Conservation (phyloP, 35 echinoderm and acorn worm genomes). For the Lytechinus variegatus region DNA sequence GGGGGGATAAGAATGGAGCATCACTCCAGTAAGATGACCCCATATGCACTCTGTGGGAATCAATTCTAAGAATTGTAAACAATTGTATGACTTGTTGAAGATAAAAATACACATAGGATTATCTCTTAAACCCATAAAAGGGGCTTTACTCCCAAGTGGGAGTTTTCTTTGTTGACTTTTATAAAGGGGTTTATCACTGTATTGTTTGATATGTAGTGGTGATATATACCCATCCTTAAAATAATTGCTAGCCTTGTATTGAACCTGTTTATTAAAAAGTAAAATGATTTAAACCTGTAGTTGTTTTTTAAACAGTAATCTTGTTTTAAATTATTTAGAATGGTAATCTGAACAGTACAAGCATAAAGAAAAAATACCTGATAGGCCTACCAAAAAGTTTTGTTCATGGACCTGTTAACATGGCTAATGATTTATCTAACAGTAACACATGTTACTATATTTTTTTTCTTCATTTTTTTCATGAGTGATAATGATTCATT, state of each 20-base stretch:
- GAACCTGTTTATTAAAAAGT: background rate
- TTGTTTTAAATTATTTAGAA: no score
- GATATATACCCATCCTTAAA: background rate
- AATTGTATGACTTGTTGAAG: background rate
- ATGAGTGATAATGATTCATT: no score
- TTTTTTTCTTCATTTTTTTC: no score
- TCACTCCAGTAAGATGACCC: background rate
- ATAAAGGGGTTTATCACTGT: background rate
- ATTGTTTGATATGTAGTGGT: background rate
- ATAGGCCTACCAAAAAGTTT: no score
- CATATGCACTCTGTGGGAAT: background rate
- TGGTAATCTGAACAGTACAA: no score
- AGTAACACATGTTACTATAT: no score
- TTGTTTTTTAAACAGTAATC: no score
- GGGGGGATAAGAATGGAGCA: background rate
- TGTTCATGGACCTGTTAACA: no score
- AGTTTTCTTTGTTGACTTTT: background rate
- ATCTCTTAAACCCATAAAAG: background rate
- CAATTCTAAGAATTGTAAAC: background rate
- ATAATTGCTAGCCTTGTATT: background rate
- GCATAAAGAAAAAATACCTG: no score
- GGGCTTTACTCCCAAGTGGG: background rate
- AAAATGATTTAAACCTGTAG: no score
- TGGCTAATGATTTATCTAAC: no score
- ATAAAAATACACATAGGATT: background rate